Evolutionary conservation across 2,797 vertebrate genomes (phyloP).

Genomic region (Microctenopoma stevenorrisi): DNA sequence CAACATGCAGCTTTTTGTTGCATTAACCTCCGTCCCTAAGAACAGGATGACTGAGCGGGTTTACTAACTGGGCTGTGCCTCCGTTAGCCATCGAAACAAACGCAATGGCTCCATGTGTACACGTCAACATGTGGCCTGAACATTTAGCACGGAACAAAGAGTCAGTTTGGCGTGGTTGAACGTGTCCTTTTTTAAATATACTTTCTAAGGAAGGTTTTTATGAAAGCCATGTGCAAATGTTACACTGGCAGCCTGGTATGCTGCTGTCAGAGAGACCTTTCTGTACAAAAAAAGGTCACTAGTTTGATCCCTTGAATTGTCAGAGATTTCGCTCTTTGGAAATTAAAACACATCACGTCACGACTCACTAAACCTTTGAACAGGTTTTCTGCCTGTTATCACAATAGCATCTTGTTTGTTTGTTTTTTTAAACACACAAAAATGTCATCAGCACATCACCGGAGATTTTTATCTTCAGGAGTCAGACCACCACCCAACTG

Average conservation of each 20-base stretch:
- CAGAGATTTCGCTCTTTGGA: background rate
- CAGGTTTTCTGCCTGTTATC: background rate
- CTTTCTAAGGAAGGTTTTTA: background rate
- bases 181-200: background rate
- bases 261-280: background rate
- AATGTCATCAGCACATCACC: too few relatives aligned
- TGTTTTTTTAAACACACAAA: background rate
- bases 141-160: conserved; percentile 30
- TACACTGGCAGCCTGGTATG: background rate
- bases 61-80: background rate
- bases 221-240: conserved; percentile 5
- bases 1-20: conserved; percentile 64
- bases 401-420: background rate
- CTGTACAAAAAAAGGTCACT: conserved; percentile 6
- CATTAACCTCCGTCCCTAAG: conserved; percentile 49
- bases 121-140: conserved; percentile 27
- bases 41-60: conserved; percentile 16
- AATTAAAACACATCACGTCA: background rate
- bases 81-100: conserved; percentile 32
- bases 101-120: conserved; percentile 2
- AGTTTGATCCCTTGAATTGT: conserved; percentile 12
- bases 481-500: too few relatives aligned
- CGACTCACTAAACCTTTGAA: background rate
- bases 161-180: background rate
- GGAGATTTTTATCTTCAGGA: too few relatives aligned